phyloP scores from a whole-genome alignment of 2,113 vertebrate species.

The Rhegmatorhina hoffmannsi region DNA sequence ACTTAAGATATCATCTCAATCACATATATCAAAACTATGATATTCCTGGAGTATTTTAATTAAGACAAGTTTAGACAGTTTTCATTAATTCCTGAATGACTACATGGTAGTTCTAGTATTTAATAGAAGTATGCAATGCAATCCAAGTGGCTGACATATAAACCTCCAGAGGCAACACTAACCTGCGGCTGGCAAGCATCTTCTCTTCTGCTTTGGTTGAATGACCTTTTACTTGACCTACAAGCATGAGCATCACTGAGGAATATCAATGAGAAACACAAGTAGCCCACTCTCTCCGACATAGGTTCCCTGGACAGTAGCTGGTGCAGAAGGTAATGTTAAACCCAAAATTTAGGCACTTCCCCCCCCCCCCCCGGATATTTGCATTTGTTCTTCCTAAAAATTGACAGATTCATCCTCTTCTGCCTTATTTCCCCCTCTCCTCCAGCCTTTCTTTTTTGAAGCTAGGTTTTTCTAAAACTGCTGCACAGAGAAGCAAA shows the following conservation, averaged over 20 bases:
- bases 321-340: background rate
- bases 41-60: background rate
- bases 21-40: background rate
- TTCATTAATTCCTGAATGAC: background rate
- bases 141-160: conserved; percentile 60
- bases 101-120: background rate
- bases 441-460: background rate
- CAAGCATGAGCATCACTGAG: conserved; percentile 10
- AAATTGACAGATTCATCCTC: background rate
- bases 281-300: background rate
- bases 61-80: background rate
- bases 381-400: conserved; percentile 7
- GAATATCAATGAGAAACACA: conserved; percentile 47
- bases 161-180: conserved; percentile 49
- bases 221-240: conserved; percentile 68
- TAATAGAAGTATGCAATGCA: conserved; percentile 23
- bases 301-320: background rate
- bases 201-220: conserved; percentile 18
- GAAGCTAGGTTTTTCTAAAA: background rate
- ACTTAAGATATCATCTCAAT: background rate
- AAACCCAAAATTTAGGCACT: conserved; percentile 5
- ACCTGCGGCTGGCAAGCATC: conserved; percentile 58
- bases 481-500: background rate
- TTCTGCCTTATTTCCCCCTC: background rate
- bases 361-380: no score